Evolutionary conservation across 1,140 invertebrate species (phyloP), one percentile per base, ranked within the genome.

Genomic region (Coelopa frigida): DNA sequence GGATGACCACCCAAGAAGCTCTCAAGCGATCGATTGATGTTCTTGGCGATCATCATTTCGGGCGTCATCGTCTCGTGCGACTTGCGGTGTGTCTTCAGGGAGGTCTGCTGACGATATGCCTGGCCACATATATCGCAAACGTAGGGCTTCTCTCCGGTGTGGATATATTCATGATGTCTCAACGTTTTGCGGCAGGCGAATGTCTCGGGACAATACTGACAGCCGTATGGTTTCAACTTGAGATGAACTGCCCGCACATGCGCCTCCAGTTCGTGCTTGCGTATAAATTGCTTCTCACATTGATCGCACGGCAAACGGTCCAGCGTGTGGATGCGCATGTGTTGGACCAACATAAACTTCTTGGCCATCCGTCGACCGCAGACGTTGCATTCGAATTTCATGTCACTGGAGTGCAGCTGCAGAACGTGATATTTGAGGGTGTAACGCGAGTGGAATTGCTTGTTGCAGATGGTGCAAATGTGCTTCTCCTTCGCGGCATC

Each of bases 101-200:
- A 61, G 14, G 63, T 62, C 40, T 61, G 63, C 45, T 67, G 63
- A 0, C 63, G 46, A 44, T 59, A 67, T 0, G 59, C 57, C 45
- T 77, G 76, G 0, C 82, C 78, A 55, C 82, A 84, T 29, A 81
- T 75, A 44, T 79, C 75, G 57, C 87, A 90, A 1, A 79, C 76
- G 47, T 82, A 87, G 0, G 84, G 84, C 53, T 80, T 82, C 51
- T 85, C 83, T 0, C 83, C 89, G 0, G 87, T 91, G 55, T 92
- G 81, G 22, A 82, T 81, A 17, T 81, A 73, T 54, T 81, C 81
- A 58, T 83, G 81, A 53, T 62, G 61, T 0, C 53, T 47, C 5
- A 74, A 40, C 0, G 62, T 66, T 36, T 65, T 66, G 4, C 59
- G 40, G 2, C 58, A 61, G 2, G 62, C 62, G 44, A 66, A 66